Base-by-base conservation (phyloP, 2,797 vertebrate species). In the Enteromius radiatus region DNA sequence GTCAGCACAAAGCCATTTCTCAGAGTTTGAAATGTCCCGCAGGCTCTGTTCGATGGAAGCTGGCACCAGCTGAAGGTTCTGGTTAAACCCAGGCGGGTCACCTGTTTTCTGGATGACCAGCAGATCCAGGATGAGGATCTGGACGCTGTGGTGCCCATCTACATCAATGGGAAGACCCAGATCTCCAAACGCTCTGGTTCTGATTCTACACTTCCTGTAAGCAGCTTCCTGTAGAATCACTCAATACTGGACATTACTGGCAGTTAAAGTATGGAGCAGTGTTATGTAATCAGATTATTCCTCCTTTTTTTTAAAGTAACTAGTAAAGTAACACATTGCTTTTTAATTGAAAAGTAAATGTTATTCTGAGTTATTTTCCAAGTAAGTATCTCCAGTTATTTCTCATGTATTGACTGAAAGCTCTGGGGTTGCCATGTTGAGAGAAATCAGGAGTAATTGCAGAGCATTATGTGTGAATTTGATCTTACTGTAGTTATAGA, bases 61-160 rank as follows among this genome's bases (percentile, higher is more conserved):
- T 96, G 95, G 95, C 95, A 96, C 87, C 95, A 96, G 88, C 88
- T 96, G 82, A 96, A 95, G 88, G 82, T 96, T 38, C 84, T 95
- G 54, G 92, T 96, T 47, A 89, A 91, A 61, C 92, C 91, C 9
- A 85, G 12, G 5, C 88, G 86, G 23, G 90, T 93, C 15, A 78
- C 85, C 33, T 56, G 90, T 86, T 96, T 93, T 84, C 89, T 96
- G 3, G 95, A 96, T 3, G 94, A 94, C 59, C 38, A 86, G 15
- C 65, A 49, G 17, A 89, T 95, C 41, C 90, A 91, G 76, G 91
- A 92, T 59, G 52, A 77, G 4, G 26, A 4, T 19, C 69, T 96
- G 83, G 86, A 93, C 3, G 89, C 92, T 0, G 90, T 88, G 73
- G 91, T 94, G 52, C 92, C 95, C 56, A 95, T 96, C 88, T 96